A percentile compares a stretch with the other conserved stretches of the same genome.
Evolutionary conservation across 2,113 vertebrate species (phyloP).

Genomic region (Cebidichthys violaceus): DNA sequence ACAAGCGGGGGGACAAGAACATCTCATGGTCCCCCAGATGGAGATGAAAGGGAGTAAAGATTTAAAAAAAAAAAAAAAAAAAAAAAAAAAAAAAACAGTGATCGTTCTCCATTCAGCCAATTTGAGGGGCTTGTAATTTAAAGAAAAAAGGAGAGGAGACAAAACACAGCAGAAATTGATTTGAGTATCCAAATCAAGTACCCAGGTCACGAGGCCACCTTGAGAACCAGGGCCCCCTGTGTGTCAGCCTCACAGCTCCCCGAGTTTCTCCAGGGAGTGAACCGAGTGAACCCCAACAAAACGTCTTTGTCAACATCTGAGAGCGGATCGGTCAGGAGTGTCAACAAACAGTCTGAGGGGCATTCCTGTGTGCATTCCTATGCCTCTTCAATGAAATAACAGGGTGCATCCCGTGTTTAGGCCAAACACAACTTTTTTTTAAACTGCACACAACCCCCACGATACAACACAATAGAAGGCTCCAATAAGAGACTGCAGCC

Average conservation of each 20-base stretch:
- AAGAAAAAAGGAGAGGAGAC: slow-evolving; percentile 44
- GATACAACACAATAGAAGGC: slow-evolving; percentile 42
- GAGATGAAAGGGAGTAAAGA: slow-evolving; percentile 80
- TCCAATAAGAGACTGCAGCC: slow-evolving; percentile 37
- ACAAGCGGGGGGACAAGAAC: slow-evolving; percentile 78
- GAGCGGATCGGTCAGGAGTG: slow-evolving; percentile 70
- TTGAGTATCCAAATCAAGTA: slow-evolving; percentile 77
- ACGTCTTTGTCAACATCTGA: slow-evolving; percentile 80
- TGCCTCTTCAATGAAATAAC: slow-evolving; percentile 68
- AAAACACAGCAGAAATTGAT: slow-evolving; percentile 70
- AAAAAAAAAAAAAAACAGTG: slow-evolving; percentile 69
- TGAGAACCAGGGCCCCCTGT: slow-evolving; percentile 61
- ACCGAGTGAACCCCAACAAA: slow-evolving; percentile 81
- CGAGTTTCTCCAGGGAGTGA: slow-evolving; percentile 64
- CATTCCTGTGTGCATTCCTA: slow-evolving; percentile 81
- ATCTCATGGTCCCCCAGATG: slow-evolving; percentile 80
- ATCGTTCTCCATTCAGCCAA: slow-evolving; percentile 77
- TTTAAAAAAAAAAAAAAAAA: neutral
- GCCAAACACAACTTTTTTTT: slow-evolving; percentile 36
- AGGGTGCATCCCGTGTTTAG: slow-evolving; percentile 47
- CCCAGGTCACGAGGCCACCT: slow-evolving; percentile 76
- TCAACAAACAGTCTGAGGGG: slow-evolving; percentile 76
- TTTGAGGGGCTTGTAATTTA: slow-evolving; percentile 77
- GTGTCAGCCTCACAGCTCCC: slow-evolving; percentile 69
- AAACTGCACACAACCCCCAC: slow-evolving; percentile 21